Evolutionary conservation across 2,113 vertebrate species (phyloP), one percentile per base, ranked within the genome.

Genomic region (Probosciger aterrimus): DNA sequence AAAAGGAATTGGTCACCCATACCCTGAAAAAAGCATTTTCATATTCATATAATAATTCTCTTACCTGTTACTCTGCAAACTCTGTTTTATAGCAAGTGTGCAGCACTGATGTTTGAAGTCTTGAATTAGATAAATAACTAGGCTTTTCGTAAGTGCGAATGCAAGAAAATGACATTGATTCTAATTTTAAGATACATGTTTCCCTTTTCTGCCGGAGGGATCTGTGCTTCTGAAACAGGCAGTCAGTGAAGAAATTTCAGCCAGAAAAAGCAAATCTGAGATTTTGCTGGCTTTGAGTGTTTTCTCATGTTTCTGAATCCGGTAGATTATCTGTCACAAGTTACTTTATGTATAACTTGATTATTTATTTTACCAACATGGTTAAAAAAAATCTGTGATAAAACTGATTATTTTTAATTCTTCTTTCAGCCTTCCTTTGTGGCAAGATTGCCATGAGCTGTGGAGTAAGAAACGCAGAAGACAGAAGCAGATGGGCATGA

Each of bases 381-480:
- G 11, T 47, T 90, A 5, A 2, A 22, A n/a, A 10, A n/a, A 22
- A 35, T 62, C 16, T 60, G 13, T 17, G 25, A 24, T 86, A 64
- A 73, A 96, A 60, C 80, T 96, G 24, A 91, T 83, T 50, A 10
- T 67, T 44, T 91, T 23, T 18, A 39, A 62, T 57, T 23, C 2
- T 82, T 95, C 59, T 78, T 95, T 95, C 85, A 99, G 99, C 92
- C 99, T 99, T 95, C 99, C 99, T 75, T 98, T 99, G 88, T 99
- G 99, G 99, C 99, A 99, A 97, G 99, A 99, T 98, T 99, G 99
- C 96, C 99, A 99, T 74, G 99, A 99, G 95, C 97, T 99, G 76
- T 99, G 99, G 99, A 99, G 99, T 97, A 99, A 99, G 98, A 99
- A 99, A 62, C 98, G 99, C 7, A 98, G 99, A 94, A 97, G 99